Evolutionary conservation across 2,797 vertebrate genomes (phyloP).

Genomic region (Diceros bicornis): DNA sequence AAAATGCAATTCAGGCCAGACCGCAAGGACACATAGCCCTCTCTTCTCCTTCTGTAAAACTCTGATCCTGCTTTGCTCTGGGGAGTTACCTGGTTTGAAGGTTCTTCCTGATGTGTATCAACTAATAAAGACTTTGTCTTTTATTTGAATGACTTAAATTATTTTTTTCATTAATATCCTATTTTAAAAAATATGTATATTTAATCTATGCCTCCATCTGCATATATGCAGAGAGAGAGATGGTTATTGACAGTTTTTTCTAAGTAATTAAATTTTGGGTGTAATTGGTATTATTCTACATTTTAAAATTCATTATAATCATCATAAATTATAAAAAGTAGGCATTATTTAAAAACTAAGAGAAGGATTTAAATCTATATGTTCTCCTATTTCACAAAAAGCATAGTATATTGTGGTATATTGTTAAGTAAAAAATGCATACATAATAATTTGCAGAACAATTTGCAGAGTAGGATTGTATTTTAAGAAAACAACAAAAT

Average conservation of each 20-base stretch:
- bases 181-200: not conserved
- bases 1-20: not conserved
- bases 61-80: not conserved
- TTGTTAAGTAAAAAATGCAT: not conserved
- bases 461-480: not conserved
- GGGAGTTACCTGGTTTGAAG: not conserved
- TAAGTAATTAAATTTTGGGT: not conserved
- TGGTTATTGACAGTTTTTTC: not conserved
- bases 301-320: conserved; percentile 46
- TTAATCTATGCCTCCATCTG: not conserved
- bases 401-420: not conserved
- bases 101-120: not conserved
- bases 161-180: not conserved
- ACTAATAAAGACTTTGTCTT: not conserved
- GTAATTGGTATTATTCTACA: not conserved
- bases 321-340: not conserved
- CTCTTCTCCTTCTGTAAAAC: not conserved
- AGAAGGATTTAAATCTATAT: not conserved
- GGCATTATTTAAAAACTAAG: conserved; percentile 12
- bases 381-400: not conserved
- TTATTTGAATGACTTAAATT: not conserved
- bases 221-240: not conserved
- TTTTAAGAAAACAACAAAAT: not conserved
- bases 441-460: not conserved
- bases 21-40: not conserved